These are phyloP conservation scores for Anneissia japonica DNA, from an alignment of 35 echinoderm and acorn worm species.

Conservation along the genomic window DNA sequence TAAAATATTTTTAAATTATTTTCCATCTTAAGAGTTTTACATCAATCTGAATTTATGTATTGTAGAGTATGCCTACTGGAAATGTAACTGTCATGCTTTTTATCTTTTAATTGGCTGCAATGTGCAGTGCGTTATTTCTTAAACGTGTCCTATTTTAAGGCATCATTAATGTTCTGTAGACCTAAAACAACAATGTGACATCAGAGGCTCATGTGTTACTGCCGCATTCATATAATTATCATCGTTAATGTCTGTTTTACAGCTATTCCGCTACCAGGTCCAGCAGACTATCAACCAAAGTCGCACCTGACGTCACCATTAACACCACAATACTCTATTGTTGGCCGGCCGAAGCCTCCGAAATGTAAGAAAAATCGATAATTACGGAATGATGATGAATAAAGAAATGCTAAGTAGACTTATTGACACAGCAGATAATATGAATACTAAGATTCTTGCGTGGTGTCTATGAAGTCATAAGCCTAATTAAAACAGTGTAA, in stretches of 20 bases:
- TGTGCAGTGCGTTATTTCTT: neutral
- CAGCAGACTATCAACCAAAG: constrained; percentile 71
- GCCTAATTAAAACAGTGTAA: too few species aligned
- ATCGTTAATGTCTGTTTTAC: neutral
- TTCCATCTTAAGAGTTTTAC: too few species aligned
- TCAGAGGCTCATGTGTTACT: too few species aligned
- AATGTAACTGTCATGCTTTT: neutral
- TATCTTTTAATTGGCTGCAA: neutral
- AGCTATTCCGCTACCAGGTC: constrained; percentile 82
- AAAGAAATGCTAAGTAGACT: too few species aligned
- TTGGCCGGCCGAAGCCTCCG: constrained; percentile 52
- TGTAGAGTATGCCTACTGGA: neutral
- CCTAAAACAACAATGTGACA: neutral
- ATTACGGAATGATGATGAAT: too few species aligned
- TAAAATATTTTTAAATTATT: too few species aligned
- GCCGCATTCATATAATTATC: neutral
- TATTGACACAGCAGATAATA: too few species aligned
- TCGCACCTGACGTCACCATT: constrained; percentile 28
- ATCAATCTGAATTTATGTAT: too few species aligned
- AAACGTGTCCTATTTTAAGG: neutral
- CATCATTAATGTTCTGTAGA: neutral
- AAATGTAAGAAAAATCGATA: constrained; percentile 51
- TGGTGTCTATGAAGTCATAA: too few species aligned
- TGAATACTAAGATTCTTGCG: too few species aligned
- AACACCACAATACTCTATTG: constrained; percentile 66